A percentile compares a stretch with the other conserved stretches of the same genome.
Conservation (phyloP, 1,140 invertebrate genomes). For the Hestina assimilis region DNA sequence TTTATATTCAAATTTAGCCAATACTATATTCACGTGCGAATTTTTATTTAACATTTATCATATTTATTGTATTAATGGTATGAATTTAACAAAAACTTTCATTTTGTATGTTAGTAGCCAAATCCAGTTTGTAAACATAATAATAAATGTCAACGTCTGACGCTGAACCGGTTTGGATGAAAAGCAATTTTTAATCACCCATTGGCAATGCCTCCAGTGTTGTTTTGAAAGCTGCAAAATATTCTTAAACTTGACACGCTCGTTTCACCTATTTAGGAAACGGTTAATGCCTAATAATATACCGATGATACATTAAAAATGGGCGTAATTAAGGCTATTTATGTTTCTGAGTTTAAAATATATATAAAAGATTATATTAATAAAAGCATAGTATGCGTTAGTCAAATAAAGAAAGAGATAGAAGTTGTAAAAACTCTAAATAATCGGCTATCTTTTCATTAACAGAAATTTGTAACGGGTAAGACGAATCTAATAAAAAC, state of each 20-base stretch:
- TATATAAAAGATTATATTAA: no score
- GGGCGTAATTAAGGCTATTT: no score
- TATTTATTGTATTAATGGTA: no score
- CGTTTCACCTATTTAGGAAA: slow-evolving; percentile 3
- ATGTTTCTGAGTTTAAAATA: no score
- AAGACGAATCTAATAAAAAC: no score
- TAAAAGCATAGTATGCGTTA: no score
- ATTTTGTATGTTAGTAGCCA: slow-evolving; percentile 12
- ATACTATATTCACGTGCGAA: neutral
- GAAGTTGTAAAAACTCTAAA: no score
- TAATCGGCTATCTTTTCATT: no score
- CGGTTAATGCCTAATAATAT: neutral
- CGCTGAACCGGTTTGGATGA: slow-evolving; percentile 53
- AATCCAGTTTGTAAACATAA: slow-evolving; percentile 60
- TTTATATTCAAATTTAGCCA: neutral
- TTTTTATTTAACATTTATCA: slow-evolving; percentile 1
- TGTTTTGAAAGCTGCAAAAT: slow-evolving; percentile 39
- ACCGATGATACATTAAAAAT: no score
- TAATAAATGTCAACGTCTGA: slow-evolving; percentile 67
- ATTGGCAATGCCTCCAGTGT: slow-evolving; percentile 41
- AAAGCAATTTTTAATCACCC: slow-evolving; percentile 52
- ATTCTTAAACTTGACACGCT: slow-evolving; percentile 26
- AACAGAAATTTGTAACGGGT: no score
- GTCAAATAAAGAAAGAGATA: no score
- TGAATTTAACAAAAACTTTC: slow-evolving; percentile 6